phyloP scores from a whole-genome alignment of 23 tunicate species.

The Ciona savignyi region DNA sequence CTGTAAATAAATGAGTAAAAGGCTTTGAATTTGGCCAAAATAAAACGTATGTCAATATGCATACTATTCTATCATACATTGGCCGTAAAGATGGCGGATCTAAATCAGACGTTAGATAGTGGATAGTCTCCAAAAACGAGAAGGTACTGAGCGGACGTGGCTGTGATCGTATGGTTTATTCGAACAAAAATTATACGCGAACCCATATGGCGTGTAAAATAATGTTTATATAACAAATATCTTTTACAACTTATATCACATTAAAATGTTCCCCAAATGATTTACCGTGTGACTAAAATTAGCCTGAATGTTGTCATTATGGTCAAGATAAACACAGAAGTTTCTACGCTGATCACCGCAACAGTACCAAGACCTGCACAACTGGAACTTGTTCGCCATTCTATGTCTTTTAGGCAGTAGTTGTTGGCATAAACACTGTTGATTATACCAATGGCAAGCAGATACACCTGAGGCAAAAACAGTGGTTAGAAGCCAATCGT shows the following conservation, averaged over 20 bases:
- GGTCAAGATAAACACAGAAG: slow-evolving; percentile 41
- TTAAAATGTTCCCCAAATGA: neutral
- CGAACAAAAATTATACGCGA: no score
- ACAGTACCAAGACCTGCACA: slow-evolving; percentile 44
- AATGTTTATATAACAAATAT: no score
- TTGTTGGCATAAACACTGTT: slow-evolving; percentile 7
- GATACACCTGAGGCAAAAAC: slow-evolving; percentile 22
- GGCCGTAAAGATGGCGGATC: no score
- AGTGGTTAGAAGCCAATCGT: neutral
- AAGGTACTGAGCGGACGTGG: no score
- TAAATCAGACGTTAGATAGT: no score
- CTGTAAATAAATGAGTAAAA: slow-evolving; percentile 5
- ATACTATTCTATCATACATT: no score
- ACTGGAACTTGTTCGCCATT: slow-evolving; percentile 30
- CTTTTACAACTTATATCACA: neutral
- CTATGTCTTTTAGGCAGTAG: slow-evolving; percentile 29
- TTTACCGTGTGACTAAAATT: slow-evolving; percentile 18
- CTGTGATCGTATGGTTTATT: no score
- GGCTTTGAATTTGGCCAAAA: no score
- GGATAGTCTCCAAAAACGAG: no score
- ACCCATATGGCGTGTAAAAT: neutral
- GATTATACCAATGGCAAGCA: slow-evolving; percentile 23
- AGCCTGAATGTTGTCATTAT: slow-evolving; percentile 50
- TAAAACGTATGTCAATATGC: no score
- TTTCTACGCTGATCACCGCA: slow-evolving; percentile 33